phyloP scores from a whole-genome alignment of 2,797 vertebrate species.

The Staurois parvus region DNA sequence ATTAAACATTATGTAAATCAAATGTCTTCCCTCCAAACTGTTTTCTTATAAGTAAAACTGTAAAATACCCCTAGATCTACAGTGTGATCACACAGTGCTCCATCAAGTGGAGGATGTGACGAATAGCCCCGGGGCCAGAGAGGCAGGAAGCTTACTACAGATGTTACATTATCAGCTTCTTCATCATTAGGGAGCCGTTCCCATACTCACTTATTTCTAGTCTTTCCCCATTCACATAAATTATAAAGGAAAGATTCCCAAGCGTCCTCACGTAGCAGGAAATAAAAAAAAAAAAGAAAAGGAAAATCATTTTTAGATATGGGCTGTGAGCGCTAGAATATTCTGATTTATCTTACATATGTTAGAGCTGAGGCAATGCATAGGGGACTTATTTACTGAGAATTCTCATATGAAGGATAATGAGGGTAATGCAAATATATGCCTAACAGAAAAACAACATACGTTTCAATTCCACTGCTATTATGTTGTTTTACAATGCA shows the following conservation, averaged over 20 bases:
- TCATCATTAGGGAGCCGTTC: slow-evolving; percentile 45
- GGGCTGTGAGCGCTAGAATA: slow-evolving; percentile 7
- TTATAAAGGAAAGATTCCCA: slow-evolving; percentile 51
- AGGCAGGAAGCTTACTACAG: slow-evolving; percentile 48
- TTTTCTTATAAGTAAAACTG: slow-evolving; percentile 10
- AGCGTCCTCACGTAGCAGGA: slow-evolving; percentile 15
- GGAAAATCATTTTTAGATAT: slow-evolving; percentile 42
- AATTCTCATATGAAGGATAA: slow-evolving; percentile 9
- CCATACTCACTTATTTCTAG: slow-evolving; percentile 39
- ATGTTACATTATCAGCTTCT: slow-evolving; percentile 56
- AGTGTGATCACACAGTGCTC: slow-evolving; percentile 8
- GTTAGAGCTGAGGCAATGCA: background rate
- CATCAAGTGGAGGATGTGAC: slow-evolving; percentile 40
- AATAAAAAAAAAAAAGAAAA: background rate
- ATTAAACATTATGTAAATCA: slow-evolving; percentile 6
- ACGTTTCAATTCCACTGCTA: background rate
- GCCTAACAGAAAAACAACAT: slow-evolving; percentile 27
- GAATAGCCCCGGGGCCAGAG: slow-evolving; percentile 43
- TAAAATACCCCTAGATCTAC: background rate
- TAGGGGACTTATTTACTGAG: slow-evolving; percentile 30
- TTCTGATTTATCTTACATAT: slow-evolving; percentile 45
- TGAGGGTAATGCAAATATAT: slow-evolving; percentile 38
- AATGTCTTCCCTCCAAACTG: background rate
- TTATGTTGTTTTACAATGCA: background rate
- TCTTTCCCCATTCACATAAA: slow-evolving; percentile 48